A percentile compares a stretch with the other conserved stretches of the same genome.
Evolutionary conservation across 2,113 vertebrate species (phyloP).

Genomic region (Pipra filicauda): DNA sequence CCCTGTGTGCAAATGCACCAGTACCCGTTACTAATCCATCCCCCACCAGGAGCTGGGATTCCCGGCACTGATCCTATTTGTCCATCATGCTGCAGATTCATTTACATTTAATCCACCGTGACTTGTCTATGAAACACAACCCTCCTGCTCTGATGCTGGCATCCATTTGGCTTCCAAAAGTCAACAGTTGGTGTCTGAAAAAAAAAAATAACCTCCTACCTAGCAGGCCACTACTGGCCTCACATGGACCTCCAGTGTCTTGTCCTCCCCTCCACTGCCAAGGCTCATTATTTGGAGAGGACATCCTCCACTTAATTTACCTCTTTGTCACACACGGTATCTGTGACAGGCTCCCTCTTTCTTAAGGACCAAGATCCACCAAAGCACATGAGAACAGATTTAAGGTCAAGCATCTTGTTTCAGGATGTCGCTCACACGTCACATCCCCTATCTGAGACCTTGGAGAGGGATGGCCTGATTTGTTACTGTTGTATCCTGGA

Average conservation of each 20-base stretch:
- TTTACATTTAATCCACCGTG: slow-evolving; percentile 24
- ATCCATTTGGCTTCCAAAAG: neutral
- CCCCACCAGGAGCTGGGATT: neutral
- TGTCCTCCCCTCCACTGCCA: neutral
- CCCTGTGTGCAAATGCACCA: neutral
- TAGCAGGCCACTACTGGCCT: neutral
- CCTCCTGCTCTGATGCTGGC: neutral
- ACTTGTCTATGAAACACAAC: neutral
- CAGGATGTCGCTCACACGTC: accelerated
- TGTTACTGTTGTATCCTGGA: neutral
- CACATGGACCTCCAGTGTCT: accelerated
- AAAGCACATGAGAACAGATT: neutral
- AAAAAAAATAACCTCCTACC: neutral
- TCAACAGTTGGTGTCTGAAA: neutral
- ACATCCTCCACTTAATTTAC: neutral
- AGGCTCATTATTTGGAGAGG: neutral
- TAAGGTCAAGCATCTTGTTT: neutral
- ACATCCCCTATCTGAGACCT: neutral
- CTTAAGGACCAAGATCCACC: neutral
- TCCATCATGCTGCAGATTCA: slow-evolving; percentile 25
- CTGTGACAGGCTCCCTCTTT: neutral
- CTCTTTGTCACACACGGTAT: neutral
- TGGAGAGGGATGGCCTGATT: neutral
- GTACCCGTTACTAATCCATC: neutral
- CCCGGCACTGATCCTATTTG: slow-evolving; percentile 19